Evolutionary conservation across 2,113 vertebrate genomes (phyloP), one percentile per base, ranked within the genome.

Genomic region (Egretta garzetta): DNA sequence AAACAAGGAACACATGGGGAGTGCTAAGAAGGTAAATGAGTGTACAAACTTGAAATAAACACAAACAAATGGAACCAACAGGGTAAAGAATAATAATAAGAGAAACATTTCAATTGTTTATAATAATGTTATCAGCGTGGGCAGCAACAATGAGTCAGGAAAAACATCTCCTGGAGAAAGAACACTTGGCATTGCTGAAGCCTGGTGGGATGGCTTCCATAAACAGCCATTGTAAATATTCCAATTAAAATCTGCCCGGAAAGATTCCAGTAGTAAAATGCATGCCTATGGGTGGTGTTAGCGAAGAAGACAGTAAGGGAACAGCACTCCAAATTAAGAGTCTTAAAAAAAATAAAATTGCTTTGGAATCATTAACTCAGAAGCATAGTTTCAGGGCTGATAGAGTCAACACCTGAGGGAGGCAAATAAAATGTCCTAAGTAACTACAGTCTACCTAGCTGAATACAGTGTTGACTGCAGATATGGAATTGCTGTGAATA

Each of bases 91-190:
- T 55, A 81, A 82, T 58, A 81, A 75, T 49, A 88, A 88, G 39
- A 49, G 70, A 90, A 96, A 64, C 24, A 73, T 66, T 93, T 83
- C 23, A 43, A 62, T 88, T 95, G 71, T 86, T 95, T 90, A 59
- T 80, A 94, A 92, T 62, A 92, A 70, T 66, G 67, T 90, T 94
- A 92, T 88, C 79, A 30, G n/a, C 77, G 79, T 83, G 85, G 88
- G 79, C 85, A 97, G 93, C 50, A 94, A 90, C 79, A 94, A 90
- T 45, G 79, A 96, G 37, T 89, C 67, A 80, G 82, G 81, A 77
- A 92, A 93, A 96, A 73, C n/a, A 93, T 30, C 67, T 95, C 83
- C 80, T 60, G 55, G 67, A 96, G 92, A 93, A 94, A 21, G 86
- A 93, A 92, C 39, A 43, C 59, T 86, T 93, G 95, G 81, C 77